Conservation (phyloP, 2,797 vertebrate species). For the Semotilus atromaculatus region DNA sequence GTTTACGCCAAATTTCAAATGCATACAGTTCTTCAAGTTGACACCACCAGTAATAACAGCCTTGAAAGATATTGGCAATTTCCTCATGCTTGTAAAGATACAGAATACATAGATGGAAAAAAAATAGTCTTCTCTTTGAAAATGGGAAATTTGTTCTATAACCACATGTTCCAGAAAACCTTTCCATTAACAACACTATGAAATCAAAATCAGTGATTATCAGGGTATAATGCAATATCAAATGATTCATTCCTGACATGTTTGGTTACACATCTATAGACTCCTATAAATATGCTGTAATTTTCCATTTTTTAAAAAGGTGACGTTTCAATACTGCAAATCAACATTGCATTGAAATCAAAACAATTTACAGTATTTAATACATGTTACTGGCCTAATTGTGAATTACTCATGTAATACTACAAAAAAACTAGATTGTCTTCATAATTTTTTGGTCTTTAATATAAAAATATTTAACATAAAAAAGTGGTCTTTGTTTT, state of each 20-base stretch:
- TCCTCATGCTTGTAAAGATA: neutral
- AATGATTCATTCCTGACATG: neutral
- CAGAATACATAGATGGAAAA: neutral
- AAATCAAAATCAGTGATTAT: neutral
- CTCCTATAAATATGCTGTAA: neutral
- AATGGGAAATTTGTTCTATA: neutral
- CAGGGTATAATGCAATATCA: neutral
- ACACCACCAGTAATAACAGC: neutral
- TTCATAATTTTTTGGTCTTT: too few species aligned
- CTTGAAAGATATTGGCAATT: neutral
- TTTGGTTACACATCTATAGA: neutral
- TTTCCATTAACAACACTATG: neutral
- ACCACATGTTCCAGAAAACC: neutral
- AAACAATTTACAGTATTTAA: neutral
- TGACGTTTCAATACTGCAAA: neutral
- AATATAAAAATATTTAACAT: too few species aligned
- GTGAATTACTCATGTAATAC: neutral
- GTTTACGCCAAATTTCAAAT: neutral
- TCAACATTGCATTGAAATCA: neutral
- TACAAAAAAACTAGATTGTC: neutral
- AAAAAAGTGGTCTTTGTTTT: too few species aligned
- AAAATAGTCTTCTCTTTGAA: neutral
- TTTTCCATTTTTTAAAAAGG: neutral
- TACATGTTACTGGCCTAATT: neutral
- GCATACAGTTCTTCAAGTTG: neutral